Conservation (phyloP, 2,888 invertebrate species). For the Scaptomyza flava region DNA sequence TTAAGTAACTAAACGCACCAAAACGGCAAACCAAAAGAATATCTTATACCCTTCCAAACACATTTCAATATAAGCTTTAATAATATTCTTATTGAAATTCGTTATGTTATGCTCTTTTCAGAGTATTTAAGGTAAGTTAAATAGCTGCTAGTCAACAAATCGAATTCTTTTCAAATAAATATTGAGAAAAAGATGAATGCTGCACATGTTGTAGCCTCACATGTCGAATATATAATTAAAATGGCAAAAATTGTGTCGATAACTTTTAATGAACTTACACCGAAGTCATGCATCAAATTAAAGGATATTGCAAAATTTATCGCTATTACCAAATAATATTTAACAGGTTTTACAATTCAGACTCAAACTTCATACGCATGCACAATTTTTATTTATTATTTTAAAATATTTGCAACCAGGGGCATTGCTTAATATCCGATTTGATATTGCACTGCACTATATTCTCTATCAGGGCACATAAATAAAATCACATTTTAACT, state of each 20-base stretch:
- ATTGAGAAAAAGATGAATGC: too few species aligned
- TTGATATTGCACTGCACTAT: slow-evolving; percentile 62
- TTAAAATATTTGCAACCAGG: slow-evolving; percentile 7
- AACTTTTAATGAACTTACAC: slow-evolving; percentile 22
- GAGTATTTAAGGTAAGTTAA: too few species aligned
- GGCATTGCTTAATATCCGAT: slow-evolving; percentile 66
- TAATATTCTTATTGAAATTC: too few species aligned
- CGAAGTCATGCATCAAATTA: slow-evolving; percentile 34
- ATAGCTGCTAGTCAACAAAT: too few species aligned
- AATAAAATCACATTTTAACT: slow-evolving; percentile 53
- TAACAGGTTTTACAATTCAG: slow-evolving; percentile 2
- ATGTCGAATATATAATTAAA: slow-evolving; percentile 24
- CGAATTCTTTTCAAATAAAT: neutral
- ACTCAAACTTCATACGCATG: slow-evolving; percentile 8
- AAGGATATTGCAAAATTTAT: slow-evolving; percentile 46
- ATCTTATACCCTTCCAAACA: too few species aligned
- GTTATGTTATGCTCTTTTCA: too few species aligned
- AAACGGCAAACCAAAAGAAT: neutral
- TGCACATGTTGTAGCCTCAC: too few species aligned
- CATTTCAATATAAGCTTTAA: too few species aligned
- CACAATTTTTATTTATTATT: slow-evolving; percentile 27
- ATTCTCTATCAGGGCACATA: slow-evolving; percentile 56
- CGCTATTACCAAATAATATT: slow-evolving; percentile 13
- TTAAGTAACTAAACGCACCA: neutral
- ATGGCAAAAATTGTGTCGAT: slow-evolving; percentile 13